phyloP scores from a whole-genome alignment of 2,113 vertebrate species.

The Albula goreensis region DNA sequence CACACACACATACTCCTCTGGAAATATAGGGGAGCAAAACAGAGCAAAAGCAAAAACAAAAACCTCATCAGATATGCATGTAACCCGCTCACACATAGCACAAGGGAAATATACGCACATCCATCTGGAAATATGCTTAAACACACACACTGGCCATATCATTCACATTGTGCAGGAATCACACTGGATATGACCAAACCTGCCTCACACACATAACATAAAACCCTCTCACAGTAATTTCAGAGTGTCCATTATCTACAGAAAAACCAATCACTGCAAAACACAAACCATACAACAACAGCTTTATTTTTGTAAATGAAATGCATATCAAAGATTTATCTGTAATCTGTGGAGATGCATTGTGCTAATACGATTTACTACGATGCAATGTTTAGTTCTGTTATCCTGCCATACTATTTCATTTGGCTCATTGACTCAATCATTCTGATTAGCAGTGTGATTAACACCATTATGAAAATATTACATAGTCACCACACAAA shows the following conservation, averaged over 20 bases:
- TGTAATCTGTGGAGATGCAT: not conserved
- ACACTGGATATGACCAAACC: too few relatives aligned
- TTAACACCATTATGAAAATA: not conserved
- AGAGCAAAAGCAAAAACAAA: too few relatives aligned
- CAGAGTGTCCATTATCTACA: not conserved
- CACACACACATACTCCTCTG: not conserved
- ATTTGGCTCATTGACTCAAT: not conserved
- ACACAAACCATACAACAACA: not conserved
- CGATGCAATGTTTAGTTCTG: not conserved
- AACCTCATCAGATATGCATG: not conserved
- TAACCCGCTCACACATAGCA: not conserved
- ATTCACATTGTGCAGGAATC: too few relatives aligned
- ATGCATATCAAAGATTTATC: not conserved
- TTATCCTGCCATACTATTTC: not conserved
- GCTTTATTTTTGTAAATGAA: not conserved
- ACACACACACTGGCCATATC: not conserved
- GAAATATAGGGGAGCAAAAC: conserved; percentile 11
- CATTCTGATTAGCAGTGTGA: not conserved
- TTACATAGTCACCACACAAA: not conserved
- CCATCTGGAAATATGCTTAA: not conserved
- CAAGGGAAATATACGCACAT: too few relatives aligned
- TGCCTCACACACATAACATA: not conserved
- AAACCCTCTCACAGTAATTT: not conserved
- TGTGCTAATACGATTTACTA: too few relatives aligned
- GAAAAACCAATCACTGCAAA: not conserved